Percentiles rank a stretch among this genome's conserved stretches.
phyloP scores from a whole-genome alignment of 2,797 vertebrate species.

The Sebastiscus tertius region DNA sequence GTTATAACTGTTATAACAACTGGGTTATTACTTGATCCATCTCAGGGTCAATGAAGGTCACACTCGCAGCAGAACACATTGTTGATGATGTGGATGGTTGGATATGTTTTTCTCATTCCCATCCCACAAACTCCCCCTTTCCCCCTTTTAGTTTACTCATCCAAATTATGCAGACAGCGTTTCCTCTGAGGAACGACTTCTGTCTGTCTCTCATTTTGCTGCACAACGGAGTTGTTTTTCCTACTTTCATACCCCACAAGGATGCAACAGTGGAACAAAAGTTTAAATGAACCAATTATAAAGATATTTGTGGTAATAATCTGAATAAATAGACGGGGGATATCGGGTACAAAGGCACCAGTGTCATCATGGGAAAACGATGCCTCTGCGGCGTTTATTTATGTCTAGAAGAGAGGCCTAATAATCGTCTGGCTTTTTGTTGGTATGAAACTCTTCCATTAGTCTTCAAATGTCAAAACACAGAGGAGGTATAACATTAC shows the following conservation, averaged over 20 bases:
- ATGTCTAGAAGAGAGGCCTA: constrained; percentile 45
- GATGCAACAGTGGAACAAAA: neutral
- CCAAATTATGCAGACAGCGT: constrained; percentile 71
- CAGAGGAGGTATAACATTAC: constrained; percentile 72
- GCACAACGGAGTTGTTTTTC: neutral
- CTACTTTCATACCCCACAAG: neutral
- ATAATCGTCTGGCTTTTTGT: constrained; percentile 58
- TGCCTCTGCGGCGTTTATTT: constrained; percentile 47
- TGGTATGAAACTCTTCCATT: constrained; percentile 66
- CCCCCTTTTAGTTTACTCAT: constrained; percentile 37
- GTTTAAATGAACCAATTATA: neutral
- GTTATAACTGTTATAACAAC: neutral
- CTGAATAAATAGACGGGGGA: neutral
- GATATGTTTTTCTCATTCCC: constrained; percentile 64
- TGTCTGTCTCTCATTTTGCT: constrained; percentile 40
- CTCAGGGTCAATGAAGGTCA: constrained; percentile 26
- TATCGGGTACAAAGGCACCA: constrained; percentile 22
- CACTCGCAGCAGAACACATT: constrained; percentile 8
- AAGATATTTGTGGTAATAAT: constrained; percentile 8
- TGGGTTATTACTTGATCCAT: neutral
- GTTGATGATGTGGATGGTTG: constrained; percentile 32
- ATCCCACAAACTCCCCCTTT: constrained; percentile 12
- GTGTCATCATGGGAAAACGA: constrained; percentile 49
- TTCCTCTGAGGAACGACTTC: constrained; percentile 48
- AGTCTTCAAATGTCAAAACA: constrained; percentile 77